These are phyloP conservation scores for Corythucha ciliata DNA, from an alignment of 2,888 invertebrate species.

Conservation along the genomic window DNA sequence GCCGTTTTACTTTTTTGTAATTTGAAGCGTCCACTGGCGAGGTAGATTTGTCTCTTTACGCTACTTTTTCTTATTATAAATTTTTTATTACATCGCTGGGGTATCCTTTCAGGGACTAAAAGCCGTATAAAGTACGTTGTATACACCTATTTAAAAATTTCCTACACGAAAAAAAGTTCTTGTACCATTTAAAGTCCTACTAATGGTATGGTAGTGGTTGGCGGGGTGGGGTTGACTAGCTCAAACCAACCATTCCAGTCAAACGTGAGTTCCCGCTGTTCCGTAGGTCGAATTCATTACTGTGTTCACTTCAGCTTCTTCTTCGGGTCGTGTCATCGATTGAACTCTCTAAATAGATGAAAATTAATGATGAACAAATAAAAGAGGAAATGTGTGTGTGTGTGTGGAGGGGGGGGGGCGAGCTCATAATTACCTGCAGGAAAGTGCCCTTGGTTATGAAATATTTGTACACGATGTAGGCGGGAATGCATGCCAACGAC, in stretches of 20 bases:
- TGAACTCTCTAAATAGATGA: slow-evolving; percentile 43
- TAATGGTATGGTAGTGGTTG: too few relatives aligned
- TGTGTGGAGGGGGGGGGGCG: neutral
- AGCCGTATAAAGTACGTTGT: too few relatives aligned
- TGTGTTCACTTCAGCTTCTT: slow-evolving; percentile 28
- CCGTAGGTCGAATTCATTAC: slow-evolving; percentile 43
- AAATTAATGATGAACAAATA: neutral
- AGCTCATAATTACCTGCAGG: slow-evolving; percentile 42
- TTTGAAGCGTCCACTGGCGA: too few relatives aligned
- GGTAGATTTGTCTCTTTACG: too few relatives aligned
- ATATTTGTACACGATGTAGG: slow-evolving; percentile 71
- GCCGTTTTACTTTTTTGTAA: too few relatives aligned
- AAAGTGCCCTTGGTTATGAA: slow-evolving; percentile 56
- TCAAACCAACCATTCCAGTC: slow-evolving; percentile 41
- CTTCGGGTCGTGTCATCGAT: slow-evolving; percentile 46
- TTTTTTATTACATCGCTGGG: too few relatives aligned
- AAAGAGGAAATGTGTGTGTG: neutral
- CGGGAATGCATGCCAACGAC: slow-evolving; percentile 75
- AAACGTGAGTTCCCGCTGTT: slow-evolving; percentile 46
- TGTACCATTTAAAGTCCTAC: too few relatives aligned
- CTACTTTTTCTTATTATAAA: too few relatives aligned
- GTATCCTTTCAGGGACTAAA: too few relatives aligned
- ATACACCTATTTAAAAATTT: neutral
- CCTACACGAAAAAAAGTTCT: neutral
- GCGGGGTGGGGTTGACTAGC: too few relatives aligned